Percentiles rank a stretch among this genome's conserved stretches.
phyloP scores from a whole-genome alignment of 2,113 vertebrate genomes.

The Pseudorectes ferrugineus region DNA sequence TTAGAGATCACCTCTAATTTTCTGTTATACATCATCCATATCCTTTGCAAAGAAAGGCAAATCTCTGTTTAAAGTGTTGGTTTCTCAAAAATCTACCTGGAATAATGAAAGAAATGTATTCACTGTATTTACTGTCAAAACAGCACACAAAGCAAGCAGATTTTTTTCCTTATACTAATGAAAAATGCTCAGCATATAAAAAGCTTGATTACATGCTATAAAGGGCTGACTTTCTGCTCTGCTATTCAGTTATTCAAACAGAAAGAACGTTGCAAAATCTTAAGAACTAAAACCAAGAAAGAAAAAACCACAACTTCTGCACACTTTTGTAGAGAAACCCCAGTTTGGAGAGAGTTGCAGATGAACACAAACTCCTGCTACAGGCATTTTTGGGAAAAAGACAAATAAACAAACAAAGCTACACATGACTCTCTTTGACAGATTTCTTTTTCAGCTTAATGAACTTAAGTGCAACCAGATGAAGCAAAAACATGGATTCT shows the following conservation, averaged over 20 bases:
- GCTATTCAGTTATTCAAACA: conserved; percentile 52
- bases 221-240: conserved; percentile 62
- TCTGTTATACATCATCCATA: not conserved
- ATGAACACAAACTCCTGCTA: not conserved
- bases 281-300: conserved; percentile 37
- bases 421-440: not conserved
- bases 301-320: conserved; percentile 35
- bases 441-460: not conserved
- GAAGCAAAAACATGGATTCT: not conserved
- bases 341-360: not conserved
- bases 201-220: conserved; percentile 65
- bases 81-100: not conserved
- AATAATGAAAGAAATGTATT: not conserved
- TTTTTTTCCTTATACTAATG: conserved; percentile 6
- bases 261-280: conserved; percentile 47
- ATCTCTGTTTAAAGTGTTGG: not conserved
- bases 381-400: not conserved
- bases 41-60: not conserved
- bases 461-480: conserved; percentile 40
- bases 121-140: not conserved
- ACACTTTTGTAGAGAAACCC: conserved; percentile 29
- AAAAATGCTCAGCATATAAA: conserved; percentile 60
- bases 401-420: conserved; percentile 3
- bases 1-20: not conserved
- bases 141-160: not conserved